These are phyloP conservation scores for Bradypodion pumilum DNA, from an alignment of 2,797 vertebrate species.

Conservation along the genomic window DNA sequence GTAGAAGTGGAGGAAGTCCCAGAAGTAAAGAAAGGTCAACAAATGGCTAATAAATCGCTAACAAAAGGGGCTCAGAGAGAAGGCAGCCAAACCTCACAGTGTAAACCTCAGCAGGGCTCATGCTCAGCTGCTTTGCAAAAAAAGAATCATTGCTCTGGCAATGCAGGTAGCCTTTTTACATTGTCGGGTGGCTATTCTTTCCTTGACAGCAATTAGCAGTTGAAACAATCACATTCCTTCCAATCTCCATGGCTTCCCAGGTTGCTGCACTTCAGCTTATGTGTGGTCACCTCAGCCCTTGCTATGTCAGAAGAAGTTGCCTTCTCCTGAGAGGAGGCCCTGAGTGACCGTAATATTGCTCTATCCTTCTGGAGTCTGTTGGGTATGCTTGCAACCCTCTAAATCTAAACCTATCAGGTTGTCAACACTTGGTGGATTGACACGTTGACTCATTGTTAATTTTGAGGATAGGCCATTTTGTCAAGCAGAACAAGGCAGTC, in stretches of 20 bases:
- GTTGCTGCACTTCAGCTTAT: too few relatives aligned
- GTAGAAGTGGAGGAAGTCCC: neutral
- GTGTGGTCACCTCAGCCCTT: too few relatives aligned
- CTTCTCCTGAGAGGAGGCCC: too few relatives aligned
- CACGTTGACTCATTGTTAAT: too few relatives aligned
- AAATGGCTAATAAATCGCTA: constrained; percentile 14
- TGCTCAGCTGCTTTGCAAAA: constrained; percentile 45
- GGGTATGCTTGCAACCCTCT: too few relatives aligned
- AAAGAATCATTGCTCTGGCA: constrained; percentile 55
- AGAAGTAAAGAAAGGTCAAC: neutral
- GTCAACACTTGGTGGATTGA: too few relatives aligned
- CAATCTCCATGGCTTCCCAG: too few relatives aligned
- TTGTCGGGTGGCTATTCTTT: constrained; percentile 65
- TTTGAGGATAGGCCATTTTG: too few relatives aligned
- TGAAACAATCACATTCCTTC: constrained; percentile 7
- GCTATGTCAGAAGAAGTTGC: too few relatives aligned
- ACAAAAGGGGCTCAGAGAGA: neutral
- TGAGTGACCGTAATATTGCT: neutral
- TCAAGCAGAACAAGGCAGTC: too few relatives aligned
- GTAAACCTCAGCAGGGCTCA: constrained; percentile 21
- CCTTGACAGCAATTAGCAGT: constrained; percentile 12
- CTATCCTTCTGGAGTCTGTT: too few relatives aligned
- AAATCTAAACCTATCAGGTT: too few relatives aligned
- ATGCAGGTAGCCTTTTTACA: constrained; percentile 60
- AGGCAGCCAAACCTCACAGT: rapidly evolving